phyloP scores from a whole-genome alignment of 2,888 invertebrate species.

The Adelognathus sp. region DNA sequence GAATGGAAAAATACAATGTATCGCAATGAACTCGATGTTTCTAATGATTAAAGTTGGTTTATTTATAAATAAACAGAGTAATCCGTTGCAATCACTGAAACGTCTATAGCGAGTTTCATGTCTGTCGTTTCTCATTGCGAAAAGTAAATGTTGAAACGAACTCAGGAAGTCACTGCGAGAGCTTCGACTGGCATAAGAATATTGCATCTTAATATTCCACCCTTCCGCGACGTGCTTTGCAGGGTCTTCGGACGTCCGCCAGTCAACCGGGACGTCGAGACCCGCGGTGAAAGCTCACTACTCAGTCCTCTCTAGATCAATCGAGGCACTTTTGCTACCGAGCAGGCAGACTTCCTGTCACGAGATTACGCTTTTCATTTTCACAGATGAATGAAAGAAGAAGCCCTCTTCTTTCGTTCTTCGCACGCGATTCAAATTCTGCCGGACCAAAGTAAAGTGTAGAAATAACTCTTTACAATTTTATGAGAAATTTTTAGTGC shows the following conservation, averaged over 20 bases:
- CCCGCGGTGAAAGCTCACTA: conserved; percentile 23
- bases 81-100: too few species aligned
- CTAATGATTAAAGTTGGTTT: background rate
- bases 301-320: conserved; percentile 1
- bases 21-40: too few species aligned
- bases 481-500: too few species aligned
- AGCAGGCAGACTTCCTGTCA: background rate
- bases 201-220: conserved; percentile 16
- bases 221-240: conserved; percentile 1
- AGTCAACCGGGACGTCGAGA: background rate
- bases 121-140: background rate
- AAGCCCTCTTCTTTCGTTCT: too few species aligned
- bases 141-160: background rate
- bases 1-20: too few species aligned
- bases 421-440: too few species aligned
- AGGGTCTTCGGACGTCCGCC: conserved; percentile 7
- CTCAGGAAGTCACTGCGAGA: background rate
- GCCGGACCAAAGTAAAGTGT: too few species aligned
- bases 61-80: background rate
- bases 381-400: background rate
- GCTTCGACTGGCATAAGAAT: conserved; percentile 10
- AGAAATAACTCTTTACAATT: too few species aligned
- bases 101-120: too few species aligned
- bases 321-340: background rate
- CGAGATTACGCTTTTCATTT: background rate